A percentile compares a stretch with the other conserved stretches of the same genome.
phyloP scores from a whole-genome alignment of 1,140 invertebrate species.

The Bicyclus anynana region DNA sequence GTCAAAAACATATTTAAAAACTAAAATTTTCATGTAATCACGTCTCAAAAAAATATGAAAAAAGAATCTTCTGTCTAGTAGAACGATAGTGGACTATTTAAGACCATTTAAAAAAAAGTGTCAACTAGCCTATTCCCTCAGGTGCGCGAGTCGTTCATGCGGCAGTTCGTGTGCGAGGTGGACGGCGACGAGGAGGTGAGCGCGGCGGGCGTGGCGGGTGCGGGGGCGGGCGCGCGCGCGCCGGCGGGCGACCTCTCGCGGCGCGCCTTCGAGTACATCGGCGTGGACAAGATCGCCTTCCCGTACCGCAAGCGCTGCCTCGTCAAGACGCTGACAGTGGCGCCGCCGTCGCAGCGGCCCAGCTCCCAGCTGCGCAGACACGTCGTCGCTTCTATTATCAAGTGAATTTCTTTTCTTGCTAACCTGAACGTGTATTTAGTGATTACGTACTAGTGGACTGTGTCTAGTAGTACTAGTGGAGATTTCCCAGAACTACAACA shows the following conservation, averaged over 20 bases:
- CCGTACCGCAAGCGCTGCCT: constrained; percentile 66
- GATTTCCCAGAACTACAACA: too few species aligned
- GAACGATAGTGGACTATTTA: too few species aligned
- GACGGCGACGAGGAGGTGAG: constrained; percentile 84
- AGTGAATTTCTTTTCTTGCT: too few species aligned
- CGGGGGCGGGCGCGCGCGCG: constrained; percentile 20
- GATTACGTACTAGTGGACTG: too few species aligned
- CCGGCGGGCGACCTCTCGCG: constrained; percentile 43
- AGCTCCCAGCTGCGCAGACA: constrained; percentile 57
- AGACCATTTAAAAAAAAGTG: too few species aligned
- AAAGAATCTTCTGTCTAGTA: too few species aligned
- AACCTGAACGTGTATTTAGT: too few species aligned
- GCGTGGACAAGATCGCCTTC: constrained; percentile 60
- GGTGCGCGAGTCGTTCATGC: constrained; percentile 99
- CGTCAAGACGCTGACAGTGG: constrained; percentile 62
- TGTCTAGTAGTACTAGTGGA: too few species aligned
- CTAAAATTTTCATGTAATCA: too few species aligned
- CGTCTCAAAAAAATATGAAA: too few species aligned
- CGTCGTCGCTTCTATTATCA: constrained; percentile 65
- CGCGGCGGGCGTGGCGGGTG: constrained; percentile 22
- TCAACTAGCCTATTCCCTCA: constrained; percentile 53
- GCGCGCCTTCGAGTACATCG: constrained; percentile 62
- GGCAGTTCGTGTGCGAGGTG: constrained; percentile 95
- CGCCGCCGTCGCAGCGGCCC: constrained; percentile 64
- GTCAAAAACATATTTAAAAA: too few species aligned